Conservation (phyloP, 2,113 vertebrate genomes). For the Azemiops feae region DNA sequence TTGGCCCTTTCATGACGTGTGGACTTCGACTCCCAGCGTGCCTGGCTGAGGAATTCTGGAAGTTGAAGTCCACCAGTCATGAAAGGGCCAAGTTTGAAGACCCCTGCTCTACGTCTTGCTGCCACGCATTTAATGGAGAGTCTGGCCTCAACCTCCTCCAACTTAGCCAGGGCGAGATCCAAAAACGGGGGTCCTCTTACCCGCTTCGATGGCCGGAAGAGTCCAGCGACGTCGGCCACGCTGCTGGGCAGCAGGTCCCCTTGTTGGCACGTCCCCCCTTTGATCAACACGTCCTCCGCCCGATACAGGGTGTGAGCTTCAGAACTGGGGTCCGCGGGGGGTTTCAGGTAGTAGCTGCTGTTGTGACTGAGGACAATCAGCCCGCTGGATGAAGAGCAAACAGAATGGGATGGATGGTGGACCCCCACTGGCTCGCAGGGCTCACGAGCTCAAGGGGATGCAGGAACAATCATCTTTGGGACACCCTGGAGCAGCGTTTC, state of each 20-base stretch:
- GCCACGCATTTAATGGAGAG: not conserved
- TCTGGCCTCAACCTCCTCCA: not conserved
- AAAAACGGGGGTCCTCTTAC: constrained; percentile 59
- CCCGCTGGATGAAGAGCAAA: constrained; percentile 72
- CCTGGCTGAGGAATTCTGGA: no score
- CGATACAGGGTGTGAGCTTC: constrained; percentile 69
- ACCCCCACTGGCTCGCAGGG: no score
- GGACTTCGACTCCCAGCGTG: no score
- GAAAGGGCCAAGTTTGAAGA: no score
- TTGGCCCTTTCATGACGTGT: no score
- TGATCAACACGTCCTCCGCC: constrained; percentile 71
- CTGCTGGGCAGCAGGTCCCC: constrained; percentile 13
- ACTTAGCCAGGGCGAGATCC: not conserved
- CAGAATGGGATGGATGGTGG: accelerated
- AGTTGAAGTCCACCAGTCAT: no score
- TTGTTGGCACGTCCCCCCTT: constrained; percentile 76
- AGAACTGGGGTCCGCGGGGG: constrained; percentile 51
- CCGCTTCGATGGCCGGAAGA: constrained; percentile 66
- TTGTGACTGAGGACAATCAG: constrained; percentile 81
- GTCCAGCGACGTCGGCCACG: constrained; percentile 50
- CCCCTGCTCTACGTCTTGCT: not conserved
- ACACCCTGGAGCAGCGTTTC: no score
- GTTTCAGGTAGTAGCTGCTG: constrained; percentile 84
- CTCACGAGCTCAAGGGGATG: no score
- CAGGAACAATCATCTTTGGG: no score